Base-by-base conservation (phyloP, 1,140 invertebrate species). In the Geopemphigus sp. region DNA sequence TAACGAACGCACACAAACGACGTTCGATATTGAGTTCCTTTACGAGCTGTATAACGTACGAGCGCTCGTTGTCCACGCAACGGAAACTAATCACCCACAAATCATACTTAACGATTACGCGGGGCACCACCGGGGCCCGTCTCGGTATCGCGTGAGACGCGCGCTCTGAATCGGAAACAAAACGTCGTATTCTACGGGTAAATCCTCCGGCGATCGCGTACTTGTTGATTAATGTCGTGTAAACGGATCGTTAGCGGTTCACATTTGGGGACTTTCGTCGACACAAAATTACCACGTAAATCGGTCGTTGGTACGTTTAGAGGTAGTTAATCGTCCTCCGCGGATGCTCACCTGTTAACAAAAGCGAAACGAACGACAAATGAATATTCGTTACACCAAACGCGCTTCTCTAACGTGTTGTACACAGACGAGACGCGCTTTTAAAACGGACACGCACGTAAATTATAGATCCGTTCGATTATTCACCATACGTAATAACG, bases 281-380 rank as follows among this genome's bases (percentile, higher is more conserved):
- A 50, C 1, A 50, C 47, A 50, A 12, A 50, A 50, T n/a, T n/a
- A n/a, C n/a, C n/a, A n/a, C n/a, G n/a, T n/a, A n/a, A n/a, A n/a
- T n/a, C n/a, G n/a, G n/a, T n/a, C n/a, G n/a, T n/a, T n/a, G n/a
- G 47, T 50, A 50, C 11, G 12, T 50, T 50, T 50, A n/a, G n/a
- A n/a, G n/a, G n/a, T n/a, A 50, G 8, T 12, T 5, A 50, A 50
- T 12, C 14, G 24, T 54, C 50, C n/a, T n/a, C n/a, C n/a, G n/a
- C n/a, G 1, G 26, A 72, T n/a, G 19, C 24, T 72, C 29, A 72
- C 68, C 68, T 72, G 68, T 14, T 54, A 68, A 72, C 24, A 72
- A 72, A 72, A 54, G 12, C n/a, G n/a, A n/a, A n/a, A n/a, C n/a
- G n/a, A n/a, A n/a, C n/a, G n/a, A n/a, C n/a, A n/a, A n/a, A n/a